Percentiles rank a stretch among this genome's conserved stretches.
phyloP scores from a whole-genome alignment of 2,113 vertebrate genomes.

The Poicephalus meyeri region DNA sequence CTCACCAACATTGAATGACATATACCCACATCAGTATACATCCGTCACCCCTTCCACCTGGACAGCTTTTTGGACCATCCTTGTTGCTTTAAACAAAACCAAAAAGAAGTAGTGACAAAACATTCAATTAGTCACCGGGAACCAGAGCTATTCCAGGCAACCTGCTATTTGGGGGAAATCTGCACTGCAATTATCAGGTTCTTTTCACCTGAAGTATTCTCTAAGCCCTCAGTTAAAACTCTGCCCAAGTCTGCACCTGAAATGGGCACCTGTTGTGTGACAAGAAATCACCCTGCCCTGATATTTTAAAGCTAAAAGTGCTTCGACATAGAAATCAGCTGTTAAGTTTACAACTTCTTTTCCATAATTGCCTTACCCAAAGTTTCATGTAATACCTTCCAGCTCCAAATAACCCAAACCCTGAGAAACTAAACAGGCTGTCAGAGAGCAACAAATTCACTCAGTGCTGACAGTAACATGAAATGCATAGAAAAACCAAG shows the following conservation, averaged over 20 bases:
- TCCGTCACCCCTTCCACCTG: slow-evolving; percentile 54
- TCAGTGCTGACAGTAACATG: neutral
- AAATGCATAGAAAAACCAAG: neutral
- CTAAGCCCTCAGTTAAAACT: neutral
- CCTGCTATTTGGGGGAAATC: slow-evolving; percentile 11
- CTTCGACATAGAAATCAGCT: neutral
- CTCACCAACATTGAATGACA: too few species aligned
- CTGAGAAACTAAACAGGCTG: neutral
- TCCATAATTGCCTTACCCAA: neutral
- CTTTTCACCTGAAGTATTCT: neutral
- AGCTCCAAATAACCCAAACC: neutral
- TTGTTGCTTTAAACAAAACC: neutral
- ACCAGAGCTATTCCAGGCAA: neutral
- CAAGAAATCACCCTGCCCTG: neutral
- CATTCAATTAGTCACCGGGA: slow-evolving; percentile 25
- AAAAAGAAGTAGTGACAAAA: neutral
- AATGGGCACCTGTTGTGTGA: neutral
- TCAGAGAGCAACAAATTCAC: neutral
- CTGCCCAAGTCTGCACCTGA: neutral
- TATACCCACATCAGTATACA: neutral
- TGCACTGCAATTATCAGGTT: slow-evolving; percentile 1
- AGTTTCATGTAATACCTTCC: neutral
- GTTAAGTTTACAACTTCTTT: neutral
- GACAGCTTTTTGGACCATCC: neutral
- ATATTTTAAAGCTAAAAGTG: neutral